These are phyloP conservation scores for Entosphenus tridentatus DNA, from an alignment of 2,113 vertebrate species.

Conservation along the genomic window DNA sequence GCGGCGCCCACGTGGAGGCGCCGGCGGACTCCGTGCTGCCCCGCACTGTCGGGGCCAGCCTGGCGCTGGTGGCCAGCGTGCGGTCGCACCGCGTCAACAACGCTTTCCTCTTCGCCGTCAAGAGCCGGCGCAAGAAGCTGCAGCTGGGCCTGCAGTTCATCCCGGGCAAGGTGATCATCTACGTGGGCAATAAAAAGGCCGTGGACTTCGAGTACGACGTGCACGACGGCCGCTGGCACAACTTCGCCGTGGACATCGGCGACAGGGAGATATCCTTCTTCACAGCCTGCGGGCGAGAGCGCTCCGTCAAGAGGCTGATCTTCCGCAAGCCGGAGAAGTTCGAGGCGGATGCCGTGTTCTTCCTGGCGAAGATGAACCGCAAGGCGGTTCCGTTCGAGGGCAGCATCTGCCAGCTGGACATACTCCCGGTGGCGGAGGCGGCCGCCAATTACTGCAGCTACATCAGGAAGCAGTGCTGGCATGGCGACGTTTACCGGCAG, in stretches of 20 bases:
- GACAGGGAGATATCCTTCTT: constrained; percentile 37
- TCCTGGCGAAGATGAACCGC: constrained; percentile 56
- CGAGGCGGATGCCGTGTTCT: constrained; percentile 33
- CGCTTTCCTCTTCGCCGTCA: constrained; percentile 77
- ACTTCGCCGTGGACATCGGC: constrained; percentile 39
- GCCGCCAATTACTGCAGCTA: constrained; percentile 59
- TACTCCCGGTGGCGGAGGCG: constrained; percentile 55
- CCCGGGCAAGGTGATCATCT: constrained; percentile 41
- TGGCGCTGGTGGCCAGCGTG: constrained; percentile 51
- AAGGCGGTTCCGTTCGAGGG: constrained; percentile 52
- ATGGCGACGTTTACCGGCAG: constrained; percentile 14
- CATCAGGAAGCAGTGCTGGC: constrained; percentile 53
- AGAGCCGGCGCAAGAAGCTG: constrained; percentile 39
- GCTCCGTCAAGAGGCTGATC: constrained; percentile 30
- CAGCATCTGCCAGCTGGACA: constrained; percentile 60
- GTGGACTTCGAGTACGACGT: constrained; percentile 44
- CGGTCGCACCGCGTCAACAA: constrained; percentile 52
- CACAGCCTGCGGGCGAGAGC: constrained; percentile 41
- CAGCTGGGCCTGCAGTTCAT: constrained; percentile 68
- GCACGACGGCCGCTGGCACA: constrained; percentile 53
- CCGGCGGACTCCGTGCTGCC: constrained; percentile 30
- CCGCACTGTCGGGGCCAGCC: constrained; percentile 27
- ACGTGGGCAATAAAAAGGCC: constrained; percentile 41
- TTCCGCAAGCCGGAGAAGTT: constrained; percentile 28
- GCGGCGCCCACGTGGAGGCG: constrained; percentile 32